Conservation (phyloP, 2,113 vertebrate species). For the Ursus arctos region DNA sequence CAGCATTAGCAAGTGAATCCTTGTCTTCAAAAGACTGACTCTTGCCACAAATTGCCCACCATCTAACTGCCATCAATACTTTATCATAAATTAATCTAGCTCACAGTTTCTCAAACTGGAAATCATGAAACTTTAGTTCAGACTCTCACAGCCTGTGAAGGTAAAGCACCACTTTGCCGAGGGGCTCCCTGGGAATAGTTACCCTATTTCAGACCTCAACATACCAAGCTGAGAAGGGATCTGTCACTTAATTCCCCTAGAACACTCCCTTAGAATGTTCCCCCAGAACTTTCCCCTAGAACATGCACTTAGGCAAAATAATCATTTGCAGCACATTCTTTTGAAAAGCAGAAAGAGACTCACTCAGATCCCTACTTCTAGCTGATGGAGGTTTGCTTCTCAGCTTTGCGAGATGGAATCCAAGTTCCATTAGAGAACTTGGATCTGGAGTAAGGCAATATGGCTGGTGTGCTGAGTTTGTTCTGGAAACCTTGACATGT, state of each 20-base stretch:
- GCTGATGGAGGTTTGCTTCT: background rate
- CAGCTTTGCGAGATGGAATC: background rate
- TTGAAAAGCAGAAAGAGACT: background rate
- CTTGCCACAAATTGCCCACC: background rate
- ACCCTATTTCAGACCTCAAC: background rate
- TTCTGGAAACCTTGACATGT: background rate
- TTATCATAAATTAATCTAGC: background rate
- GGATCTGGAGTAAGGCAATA: background rate
- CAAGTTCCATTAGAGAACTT: background rate
- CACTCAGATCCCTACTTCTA: background rate
- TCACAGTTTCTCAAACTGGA: background rate
- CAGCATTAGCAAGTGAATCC: background rate
- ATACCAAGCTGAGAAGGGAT: background rate
- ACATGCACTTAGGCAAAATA: background rate
- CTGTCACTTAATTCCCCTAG: background rate
- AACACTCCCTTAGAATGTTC: background rate
- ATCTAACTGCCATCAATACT: background rate
- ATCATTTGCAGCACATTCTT: background rate
- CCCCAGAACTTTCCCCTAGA: background rate
- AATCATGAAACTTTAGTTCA: background rate
- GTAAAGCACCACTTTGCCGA: background rate
- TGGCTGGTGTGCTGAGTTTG: fast-evolving
- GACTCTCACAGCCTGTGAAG: fast-evolving
- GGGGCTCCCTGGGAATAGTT: background rate
- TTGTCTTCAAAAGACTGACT: background rate